Base-by-base conservation (phyloP, 23 tunicate genomes). In the Styela clava region DNA sequence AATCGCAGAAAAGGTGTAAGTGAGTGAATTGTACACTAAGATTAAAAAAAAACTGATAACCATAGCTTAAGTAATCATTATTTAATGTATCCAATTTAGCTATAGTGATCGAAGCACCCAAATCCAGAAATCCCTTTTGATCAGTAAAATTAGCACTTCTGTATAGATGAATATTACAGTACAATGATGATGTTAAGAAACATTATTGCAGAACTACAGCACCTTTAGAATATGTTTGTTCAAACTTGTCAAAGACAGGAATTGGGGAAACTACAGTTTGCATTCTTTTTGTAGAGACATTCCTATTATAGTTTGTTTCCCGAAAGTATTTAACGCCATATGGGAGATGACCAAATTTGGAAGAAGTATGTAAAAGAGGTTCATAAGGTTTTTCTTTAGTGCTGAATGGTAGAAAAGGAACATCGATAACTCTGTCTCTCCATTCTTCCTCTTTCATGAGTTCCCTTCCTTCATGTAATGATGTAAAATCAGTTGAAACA, bases 181-280 rank as follows among this genome's bases (percentile, higher is more conserved):
- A n/a, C n/a, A n/a, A n/a, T n/a, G n/a, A n/a, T n/a, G n/a, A n/a
- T n/a, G n/a, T n/a, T n/a, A n/a, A n/a, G n/a, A n/a, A n/a, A n/a
- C n/a, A n/a, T 73, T 73, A 86, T 33, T 88, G 88, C 27, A 88
- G 63, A 21, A 88, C 79, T n/a, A 88, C 94, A 29, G 94, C 73
- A 16, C 94, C 94, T 52, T 88, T 88, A n/a, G 94, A 83, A 73
- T 84, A 89, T n/a, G 95, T 89, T 63, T 81, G 78, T 18, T 83
- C 83, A 35, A 86, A 79, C 29, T 83, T 79, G 31, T 92, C 97
- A 73, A 92, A 92, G 2, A 92, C 24, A 3, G 97, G 97, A 2
- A 92, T 84, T 20, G 97, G 88, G 31, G 97, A 84, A 3, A 92
- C 92, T 24, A 87, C 86, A 19, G 97, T 86, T 52, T 84, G 87